phyloP scores from a whole-genome alignment of 2,888 invertebrate species.

The Glyphotaelius pellucidus region DNA sequence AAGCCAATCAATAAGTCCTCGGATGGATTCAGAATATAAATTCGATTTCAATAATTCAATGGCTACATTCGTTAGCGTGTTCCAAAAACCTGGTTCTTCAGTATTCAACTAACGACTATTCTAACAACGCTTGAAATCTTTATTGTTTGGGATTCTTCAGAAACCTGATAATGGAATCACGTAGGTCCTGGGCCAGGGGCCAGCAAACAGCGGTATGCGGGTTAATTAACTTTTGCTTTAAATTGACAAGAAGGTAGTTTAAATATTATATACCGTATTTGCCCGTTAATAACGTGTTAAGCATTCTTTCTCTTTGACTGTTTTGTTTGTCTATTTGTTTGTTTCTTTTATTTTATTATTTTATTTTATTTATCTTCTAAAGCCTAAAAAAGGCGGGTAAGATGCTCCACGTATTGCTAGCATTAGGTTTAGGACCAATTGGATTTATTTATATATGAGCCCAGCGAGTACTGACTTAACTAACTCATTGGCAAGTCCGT shows the following conservation, averaged over 20 bases:
- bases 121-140: conserved; percentile 2
- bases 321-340: too few relatives aligned
- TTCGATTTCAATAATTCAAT: neutral
- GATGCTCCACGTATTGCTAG: too few relatives aligned
- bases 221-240: neutral
- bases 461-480: too few relatives aligned
- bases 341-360: too few relatives aligned
- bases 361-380: too few relatives aligned
- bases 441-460: too few relatives aligned
- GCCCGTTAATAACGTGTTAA: too few relatives aligned
- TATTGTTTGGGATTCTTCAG: neutral
- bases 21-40: neutral
- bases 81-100: neutral
- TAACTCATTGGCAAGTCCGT: too few relatives aligned
- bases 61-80: conserved; percentile 1
- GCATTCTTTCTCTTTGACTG: too few relatives aligned
- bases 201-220: neutral
- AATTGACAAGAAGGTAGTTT: neutral
- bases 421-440: too few relatives aligned
- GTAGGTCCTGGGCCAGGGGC: neutral
- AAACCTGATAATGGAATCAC: conserved; percentile 2
- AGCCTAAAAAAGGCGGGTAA: too few relatives aligned
- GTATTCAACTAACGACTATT: neutral
- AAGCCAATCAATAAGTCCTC: neutral
- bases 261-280: neutral